Evolutionary conservation across 2,797 vertebrate genomes (phyloP).

Genomic region (Ceryle rudis): DNA sequence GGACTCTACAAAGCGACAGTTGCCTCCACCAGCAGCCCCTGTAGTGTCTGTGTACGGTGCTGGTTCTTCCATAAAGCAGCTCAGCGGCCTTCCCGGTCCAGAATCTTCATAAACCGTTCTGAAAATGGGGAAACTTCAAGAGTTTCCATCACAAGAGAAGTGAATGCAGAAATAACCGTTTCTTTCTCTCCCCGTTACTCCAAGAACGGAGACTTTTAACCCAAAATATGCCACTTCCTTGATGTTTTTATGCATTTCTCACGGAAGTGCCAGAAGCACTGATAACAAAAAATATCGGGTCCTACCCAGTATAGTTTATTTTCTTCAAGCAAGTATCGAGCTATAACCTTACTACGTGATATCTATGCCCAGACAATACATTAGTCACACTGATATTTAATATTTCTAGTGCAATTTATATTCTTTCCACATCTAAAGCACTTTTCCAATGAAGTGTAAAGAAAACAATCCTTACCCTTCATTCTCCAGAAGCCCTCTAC

Average conservation of each 20-base stretch:
- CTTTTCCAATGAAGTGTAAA: background rate
- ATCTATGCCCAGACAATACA: background rate
- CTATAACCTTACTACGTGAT: background rate
- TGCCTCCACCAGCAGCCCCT: constrained; percentile 90
- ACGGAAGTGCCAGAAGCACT: background rate
- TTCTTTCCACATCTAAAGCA: background rate
- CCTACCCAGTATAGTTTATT: background rate
- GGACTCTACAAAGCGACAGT: constrained; percentile 89
- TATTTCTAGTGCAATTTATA: background rate
- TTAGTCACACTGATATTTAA: background rate
- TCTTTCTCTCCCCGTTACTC: background rate
- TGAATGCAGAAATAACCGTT: constrained; percentile 7
- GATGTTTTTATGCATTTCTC: background rate
- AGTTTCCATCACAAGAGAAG: constrained; percentile 53
- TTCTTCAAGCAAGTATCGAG: background rate
- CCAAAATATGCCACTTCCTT: background rate
- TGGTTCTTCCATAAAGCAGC: constrained; percentile 95
- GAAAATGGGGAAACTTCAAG: constrained; percentile 46
- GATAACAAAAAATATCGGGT: background rate
- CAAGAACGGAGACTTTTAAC: background rate
- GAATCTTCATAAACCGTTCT: constrained; percentile 90
- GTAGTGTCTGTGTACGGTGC: constrained; percentile 92
- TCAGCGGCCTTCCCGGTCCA: constrained; percentile 85
- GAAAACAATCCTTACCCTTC: constrained; percentile 88
- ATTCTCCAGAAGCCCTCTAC: constrained; percentile 94